phyloP scores from a whole-genome alignment of 2,888 invertebrate genomes.

The Digitonthophagus gazella region DNA sequence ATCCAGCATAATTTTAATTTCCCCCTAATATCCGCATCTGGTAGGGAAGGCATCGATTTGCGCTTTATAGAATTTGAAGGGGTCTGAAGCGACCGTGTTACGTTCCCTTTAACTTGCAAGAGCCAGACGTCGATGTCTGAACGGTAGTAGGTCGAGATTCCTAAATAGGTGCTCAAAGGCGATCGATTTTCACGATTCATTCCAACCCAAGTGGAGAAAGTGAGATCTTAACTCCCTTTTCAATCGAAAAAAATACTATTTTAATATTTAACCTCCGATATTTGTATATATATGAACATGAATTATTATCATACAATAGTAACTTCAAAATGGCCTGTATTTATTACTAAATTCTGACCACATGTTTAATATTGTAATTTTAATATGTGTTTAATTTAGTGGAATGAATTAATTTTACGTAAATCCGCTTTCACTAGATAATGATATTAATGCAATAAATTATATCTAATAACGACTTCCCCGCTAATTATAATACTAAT shows the following conservation, averaged over 20 bases:
- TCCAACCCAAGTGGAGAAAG: background rate
- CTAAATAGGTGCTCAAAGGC: background rate
- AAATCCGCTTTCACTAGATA: background rate
- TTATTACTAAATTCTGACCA: background rate
- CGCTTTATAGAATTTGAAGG: background rate
- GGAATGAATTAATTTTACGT: background rate
- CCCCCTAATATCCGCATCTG: background rate
- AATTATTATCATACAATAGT: no score
- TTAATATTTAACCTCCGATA: no score
- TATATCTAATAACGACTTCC: background rate
- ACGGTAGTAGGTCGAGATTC: background rate
- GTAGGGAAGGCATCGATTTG: background rate
- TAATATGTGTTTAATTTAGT: background rate
- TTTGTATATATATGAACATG: no score
- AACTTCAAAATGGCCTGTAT: no score
- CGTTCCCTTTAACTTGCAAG: background rate
- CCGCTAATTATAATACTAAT: background rate
- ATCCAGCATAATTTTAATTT: constrained; percentile 4
- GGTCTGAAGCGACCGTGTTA: background rate
- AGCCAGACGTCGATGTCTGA: background rate
- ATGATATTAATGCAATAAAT: background rate
- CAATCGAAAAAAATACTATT: background rate
- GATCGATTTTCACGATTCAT: background rate
- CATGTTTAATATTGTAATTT: background rate
- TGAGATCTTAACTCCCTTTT: background rate